A percentile compares a stretch with the other conserved stretches of the same genome.
Conservation (phyloP, 2,113 vertebrate species). For the Serinus canaria region DNA sequence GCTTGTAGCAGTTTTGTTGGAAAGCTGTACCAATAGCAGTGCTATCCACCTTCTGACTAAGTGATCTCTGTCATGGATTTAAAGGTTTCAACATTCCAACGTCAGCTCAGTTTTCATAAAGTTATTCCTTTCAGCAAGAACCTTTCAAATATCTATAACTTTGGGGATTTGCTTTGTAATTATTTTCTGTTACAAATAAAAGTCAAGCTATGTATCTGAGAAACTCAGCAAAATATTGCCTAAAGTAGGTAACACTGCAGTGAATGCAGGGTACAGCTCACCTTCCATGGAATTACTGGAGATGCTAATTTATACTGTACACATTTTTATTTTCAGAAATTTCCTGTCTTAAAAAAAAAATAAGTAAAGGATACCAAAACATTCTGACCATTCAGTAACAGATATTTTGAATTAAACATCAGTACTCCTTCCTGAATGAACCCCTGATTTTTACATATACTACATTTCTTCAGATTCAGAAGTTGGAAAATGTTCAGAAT, state of each 20-base stretch:
- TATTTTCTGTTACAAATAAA: conserved; percentile 38
- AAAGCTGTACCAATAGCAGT: not conserved
- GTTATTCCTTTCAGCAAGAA: not conserved
- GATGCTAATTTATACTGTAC: not conserved
- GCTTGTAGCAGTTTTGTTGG: not conserved
- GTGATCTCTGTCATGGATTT: not conserved
- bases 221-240: conserved; percentile 33
- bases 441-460: not conserved
- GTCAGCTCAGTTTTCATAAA: conserved; percentile 7
- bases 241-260: not conserved
- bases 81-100: not conserved
- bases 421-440: not conserved
- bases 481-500: not conserved
- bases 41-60: not conserved
- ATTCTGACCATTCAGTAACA: not conserved
- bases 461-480: not conserved
- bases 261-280: not conserved
- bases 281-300: not conserved
- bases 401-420: not conserved
- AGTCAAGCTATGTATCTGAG: not conserved
- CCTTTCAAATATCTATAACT: not conserved
- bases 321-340: not conserved
- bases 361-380: not conserved
- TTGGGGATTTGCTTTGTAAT: conserved; percentile 36
- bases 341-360: not conserved